A percentile compares a stretch with the other conserved stretches of the same genome.
phyloP scores from a whole-genome alignment of 2,888 invertebrate genomes.

The Metalampra italica region DNA sequence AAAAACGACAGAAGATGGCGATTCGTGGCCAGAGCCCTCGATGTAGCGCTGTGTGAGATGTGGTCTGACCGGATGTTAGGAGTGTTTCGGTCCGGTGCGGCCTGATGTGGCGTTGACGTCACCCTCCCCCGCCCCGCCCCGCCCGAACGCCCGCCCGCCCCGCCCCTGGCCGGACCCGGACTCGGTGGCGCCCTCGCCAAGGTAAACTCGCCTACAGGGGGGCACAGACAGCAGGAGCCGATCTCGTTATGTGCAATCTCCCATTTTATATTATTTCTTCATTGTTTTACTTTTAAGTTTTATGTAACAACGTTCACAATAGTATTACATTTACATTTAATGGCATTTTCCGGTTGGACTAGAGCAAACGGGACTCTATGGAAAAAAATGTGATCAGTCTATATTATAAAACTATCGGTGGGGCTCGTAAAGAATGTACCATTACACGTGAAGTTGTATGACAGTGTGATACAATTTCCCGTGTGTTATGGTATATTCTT shows the following conservation, averaged over 20 bases:
- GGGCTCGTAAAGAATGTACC: too few relatives aligned
- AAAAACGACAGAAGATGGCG: constrained; percentile 77
- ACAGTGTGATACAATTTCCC: too few relatives aligned
- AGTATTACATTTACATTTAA: constrained; percentile 14
- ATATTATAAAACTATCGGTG: too few relatives aligned
- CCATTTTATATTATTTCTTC: constrained; percentile 51
- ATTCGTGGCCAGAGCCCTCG: constrained; percentile 70
- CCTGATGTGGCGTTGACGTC: constrained; percentile 29
- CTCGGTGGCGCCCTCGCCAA: constrained; percentile 37
- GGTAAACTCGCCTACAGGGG: constrained; percentile 65
- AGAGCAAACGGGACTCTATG: too few relatives aligned
- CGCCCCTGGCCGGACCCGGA: constrained; percentile 27
- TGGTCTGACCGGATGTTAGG: constrained; percentile 73
- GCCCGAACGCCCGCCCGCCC: constrained; percentile 16
- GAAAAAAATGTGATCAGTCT: too few relatives aligned
- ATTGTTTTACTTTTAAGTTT: constrained; percentile 40
- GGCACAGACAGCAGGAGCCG: constrained; percentile 61
- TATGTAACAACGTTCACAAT: constrained; percentile 31
- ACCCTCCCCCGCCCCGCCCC: constrained; percentile 16
- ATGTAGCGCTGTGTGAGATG: constrained; percentile 73
- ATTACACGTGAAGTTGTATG: too few relatives aligned
- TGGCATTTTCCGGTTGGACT: neutral
- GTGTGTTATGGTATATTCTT: too few relatives aligned
- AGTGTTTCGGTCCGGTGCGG: constrained; percentile 41
- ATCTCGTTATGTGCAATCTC: constrained; percentile 65